Percentiles rank a stretch among this genome's conserved stretches.
These are phyloP conservation scores for Vimba vimba DNA, from an alignment of 2,113 vertebrate genomes.

Conservation along the genomic window DNA sequence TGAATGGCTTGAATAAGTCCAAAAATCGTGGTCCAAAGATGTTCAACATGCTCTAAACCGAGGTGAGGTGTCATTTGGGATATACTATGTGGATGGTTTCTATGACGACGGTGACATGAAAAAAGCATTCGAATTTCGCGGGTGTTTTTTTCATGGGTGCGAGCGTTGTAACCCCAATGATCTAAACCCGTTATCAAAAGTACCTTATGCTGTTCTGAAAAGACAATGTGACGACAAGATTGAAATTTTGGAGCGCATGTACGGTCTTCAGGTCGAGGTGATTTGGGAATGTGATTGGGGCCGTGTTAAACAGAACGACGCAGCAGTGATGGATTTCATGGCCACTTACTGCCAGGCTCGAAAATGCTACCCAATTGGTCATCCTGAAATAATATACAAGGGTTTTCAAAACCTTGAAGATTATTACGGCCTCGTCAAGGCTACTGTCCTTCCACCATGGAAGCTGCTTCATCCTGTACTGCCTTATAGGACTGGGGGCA, in stretches of 20 bases:
- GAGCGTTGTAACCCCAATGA: neutral
- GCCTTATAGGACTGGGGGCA: neutral
- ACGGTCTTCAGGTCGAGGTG: too few relatives aligned
- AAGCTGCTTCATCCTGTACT: neutral
- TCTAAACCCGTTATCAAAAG: too few relatives aligned
- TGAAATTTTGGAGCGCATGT: too few relatives aligned
- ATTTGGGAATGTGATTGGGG: neutral
- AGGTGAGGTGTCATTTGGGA: neutral
- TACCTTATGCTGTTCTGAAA: too few relatives aligned
- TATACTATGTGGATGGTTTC: neutral
- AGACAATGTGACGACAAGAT: too few relatives aligned
- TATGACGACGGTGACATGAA: neutral
- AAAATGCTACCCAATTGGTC: neutral
- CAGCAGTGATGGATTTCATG: neutral
- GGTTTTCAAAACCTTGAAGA: slow-evolving; percentile 18
- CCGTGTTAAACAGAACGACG: neutral
- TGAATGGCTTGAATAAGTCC: slow-evolving; percentile 21
- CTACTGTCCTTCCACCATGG: neutral
- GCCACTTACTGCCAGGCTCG: neutral
- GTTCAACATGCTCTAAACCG: neutral
- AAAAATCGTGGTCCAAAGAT: neutral
- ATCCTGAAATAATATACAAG: neutral
- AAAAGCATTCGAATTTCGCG: neutral
- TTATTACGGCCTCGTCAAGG: neutral
- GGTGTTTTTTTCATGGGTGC: neutral